Evolutionary conservation across 2,888 invertebrate species (phyloP).

Genomic region (Muschampia plurimacula): DNA sequence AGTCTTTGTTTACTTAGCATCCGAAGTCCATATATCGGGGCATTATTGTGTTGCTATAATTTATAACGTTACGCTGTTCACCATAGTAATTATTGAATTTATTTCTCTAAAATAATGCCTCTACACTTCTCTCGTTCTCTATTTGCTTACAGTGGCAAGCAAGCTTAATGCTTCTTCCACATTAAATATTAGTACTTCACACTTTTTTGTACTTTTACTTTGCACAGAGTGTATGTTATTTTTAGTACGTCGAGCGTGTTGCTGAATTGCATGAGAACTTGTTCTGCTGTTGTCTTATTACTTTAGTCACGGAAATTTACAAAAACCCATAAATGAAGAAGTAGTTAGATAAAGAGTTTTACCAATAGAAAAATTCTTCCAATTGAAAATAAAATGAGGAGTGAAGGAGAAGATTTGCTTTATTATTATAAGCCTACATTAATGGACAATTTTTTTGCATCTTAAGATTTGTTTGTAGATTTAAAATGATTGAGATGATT

Average conservation of each 20-base stretch:
- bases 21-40: no score
- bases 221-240: slow-evolving; percentile 39
- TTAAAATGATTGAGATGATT: no score
- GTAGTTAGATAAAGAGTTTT: neutral
- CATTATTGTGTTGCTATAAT: no score
- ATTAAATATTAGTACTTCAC: slow-evolving; percentile 40
- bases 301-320: slow-evolving; percentile 15
- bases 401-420: no score
- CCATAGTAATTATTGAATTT: no score
- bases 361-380: neutral
- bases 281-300: slow-evolving; percentile 28
- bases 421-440: no score
- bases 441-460: no score
- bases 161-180: slow-evolving; percentile 29
- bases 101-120: no score
- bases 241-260: slow-evolving; percentile 37
- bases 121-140: neutral
- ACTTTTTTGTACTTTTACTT: slow-evolving; percentile 39
- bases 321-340: neutral
- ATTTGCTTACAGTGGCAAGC: slow-evolving; percentile 10
- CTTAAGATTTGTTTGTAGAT: no score
- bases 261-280: slow-evolving; percentile 33
- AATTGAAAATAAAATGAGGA: no score
- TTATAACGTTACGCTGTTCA: no score
- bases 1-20: no score